Evolutionary conservation across 2,797 vertebrate species (phyloP), one percentile per base, ranked within the genome.

Genomic region (Bradypodion pumilum): DNA sequence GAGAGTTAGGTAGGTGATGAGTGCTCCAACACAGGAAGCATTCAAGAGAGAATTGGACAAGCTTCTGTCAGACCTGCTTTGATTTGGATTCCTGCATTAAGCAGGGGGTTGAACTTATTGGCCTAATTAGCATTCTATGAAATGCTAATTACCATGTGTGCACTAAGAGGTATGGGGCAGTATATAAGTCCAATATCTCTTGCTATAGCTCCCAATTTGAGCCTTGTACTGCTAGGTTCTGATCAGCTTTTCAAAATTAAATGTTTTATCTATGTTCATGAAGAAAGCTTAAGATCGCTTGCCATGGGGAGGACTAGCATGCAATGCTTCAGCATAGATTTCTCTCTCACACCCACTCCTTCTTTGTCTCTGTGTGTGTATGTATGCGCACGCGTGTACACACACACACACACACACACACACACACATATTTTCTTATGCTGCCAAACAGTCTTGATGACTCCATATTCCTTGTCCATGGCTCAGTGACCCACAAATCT

Each of bases 401-500:
- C 10, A 77, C 29, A 62, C 13, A 42, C 42, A n/a, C n/a, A 59
- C 62, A 65, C 29, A 65, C n/a, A n/a, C n/a, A n/a, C 29, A 62
- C 13, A 42, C 42, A n/a, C n/a, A 59, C 62, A 65, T 29, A 65
- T 5, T 15, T 23, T 63, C n/a, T 59, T 62, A 16, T 77, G 35
- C 97, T 97, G 97, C 96, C 95, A 96, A 90, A 95, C 95, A 94
- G 95, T 96, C 96, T 49, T 97, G 97, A 97, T 97, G 96, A 97
- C 97, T 98, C 97, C 96, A 97, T 98, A 98, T 95, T 97, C 96
- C 79, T 94, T 91, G 95, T 97, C 97, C 97, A 96, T 97, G 96
- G 97, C 97, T 98, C 97, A 89, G 87, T 98, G 98, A 99, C 97
- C 98, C 97, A 95, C 97, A 98, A 97, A 97, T 97, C 97, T 97